A percentile compares a stretch with the other conserved stretches of the same genome.
Conservation (phyloP, 92 coral and sea anemone genomes). For the Ricordea florida region DNA sequence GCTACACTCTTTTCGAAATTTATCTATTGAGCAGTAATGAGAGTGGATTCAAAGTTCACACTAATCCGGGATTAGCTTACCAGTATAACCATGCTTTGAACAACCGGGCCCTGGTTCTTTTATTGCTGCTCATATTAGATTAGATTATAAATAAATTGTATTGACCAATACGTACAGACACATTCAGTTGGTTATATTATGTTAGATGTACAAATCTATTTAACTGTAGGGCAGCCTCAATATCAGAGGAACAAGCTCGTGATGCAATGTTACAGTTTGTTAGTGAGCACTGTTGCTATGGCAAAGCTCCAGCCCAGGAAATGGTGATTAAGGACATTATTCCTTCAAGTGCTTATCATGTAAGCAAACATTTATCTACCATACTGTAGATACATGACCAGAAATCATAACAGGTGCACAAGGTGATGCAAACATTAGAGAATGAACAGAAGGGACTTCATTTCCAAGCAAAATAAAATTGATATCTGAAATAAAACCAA, state of each 20-base stretch:
- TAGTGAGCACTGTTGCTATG: slow-evolving; percentile 86
- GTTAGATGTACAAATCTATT: neutral
- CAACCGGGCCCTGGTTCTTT: no score
- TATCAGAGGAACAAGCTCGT: slow-evolving; percentile 81
- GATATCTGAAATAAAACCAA: no score
- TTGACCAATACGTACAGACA: neutral
- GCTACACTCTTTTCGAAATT: no score
- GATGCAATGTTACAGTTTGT: slow-evolving; percentile 81
- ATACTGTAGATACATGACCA: neutral
- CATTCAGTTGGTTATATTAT: neutral
- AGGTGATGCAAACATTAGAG: no score
- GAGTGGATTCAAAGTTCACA: no score
- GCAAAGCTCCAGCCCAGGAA: slow-evolving; percentile 78
- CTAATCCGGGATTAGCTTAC: no score
- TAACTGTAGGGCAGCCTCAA: slow-evolving; percentile 63
- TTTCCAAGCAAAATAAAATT: no score
- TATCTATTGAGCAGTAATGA: no score
- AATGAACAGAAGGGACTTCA: no score
- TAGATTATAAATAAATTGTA: neutral
- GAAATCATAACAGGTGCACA: neutral
- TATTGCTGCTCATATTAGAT: no score
- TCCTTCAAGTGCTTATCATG: slow-evolving; percentile 88
- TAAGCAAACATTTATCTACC: neutral
- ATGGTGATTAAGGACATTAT: slow-evolving; percentile 76
- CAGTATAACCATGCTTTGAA: no score